phyloP scores from a whole-genome alignment of 1,140 invertebrate genomes.

The Camponotus pennsylvanicus region DNA sequence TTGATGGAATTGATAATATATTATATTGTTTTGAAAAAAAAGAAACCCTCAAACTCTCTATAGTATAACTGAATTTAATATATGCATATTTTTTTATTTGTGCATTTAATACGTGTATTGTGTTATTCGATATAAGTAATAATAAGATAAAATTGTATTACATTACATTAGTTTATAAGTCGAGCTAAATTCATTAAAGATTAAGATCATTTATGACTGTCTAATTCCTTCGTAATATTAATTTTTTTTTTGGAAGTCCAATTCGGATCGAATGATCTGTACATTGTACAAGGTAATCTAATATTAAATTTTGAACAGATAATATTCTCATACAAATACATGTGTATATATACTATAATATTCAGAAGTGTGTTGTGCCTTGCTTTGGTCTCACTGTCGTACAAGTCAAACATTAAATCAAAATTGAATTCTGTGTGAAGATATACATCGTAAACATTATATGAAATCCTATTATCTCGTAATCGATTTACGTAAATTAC shows the following conservation, averaged over 20 bases:
- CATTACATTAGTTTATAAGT: not conserved
- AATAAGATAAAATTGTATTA: not conserved
- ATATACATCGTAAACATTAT: not conserved
- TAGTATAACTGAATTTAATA: not conserved
- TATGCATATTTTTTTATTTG: not conserved
- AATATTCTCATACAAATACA: not conserved
- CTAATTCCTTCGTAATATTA: conserved; percentile 39
- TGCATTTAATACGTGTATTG: not conserved
- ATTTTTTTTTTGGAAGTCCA: conserved; percentile 49
- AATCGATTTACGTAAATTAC: not conserved
- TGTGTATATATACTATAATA: not conserved
- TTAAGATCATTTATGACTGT: conserved; percentile 16
- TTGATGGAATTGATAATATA: not conserved
- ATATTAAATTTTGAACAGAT: conserved; percentile 15
- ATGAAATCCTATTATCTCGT: not conserved
- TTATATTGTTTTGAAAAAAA: not conserved
- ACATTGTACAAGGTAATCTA: conserved; percentile 29
- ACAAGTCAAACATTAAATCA: not conserved
- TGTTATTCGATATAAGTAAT: not conserved
- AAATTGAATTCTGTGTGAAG: conserved; percentile 15
- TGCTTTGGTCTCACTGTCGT: conserved; percentile 1
- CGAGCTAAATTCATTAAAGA: not conserved
- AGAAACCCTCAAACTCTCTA: not conserved
- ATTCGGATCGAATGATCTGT: conserved; percentile 34
- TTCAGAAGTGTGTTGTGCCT: not conserved